Base-by-base conservation (phyloP, 2,113 vertebrate species). In the Callipepla squamata region DNA sequence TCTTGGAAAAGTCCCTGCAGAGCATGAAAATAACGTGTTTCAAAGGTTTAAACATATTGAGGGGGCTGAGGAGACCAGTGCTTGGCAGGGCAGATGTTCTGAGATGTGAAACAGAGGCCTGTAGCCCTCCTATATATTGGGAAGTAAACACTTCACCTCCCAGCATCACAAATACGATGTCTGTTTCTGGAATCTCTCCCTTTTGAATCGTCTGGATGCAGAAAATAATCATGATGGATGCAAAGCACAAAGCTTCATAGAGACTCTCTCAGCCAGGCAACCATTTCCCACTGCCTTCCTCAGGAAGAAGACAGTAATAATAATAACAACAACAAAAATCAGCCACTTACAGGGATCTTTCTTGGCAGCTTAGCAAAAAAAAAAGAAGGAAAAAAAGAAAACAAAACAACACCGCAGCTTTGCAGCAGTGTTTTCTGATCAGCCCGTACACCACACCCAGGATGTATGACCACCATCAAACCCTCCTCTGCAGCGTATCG, bases 1-100 rank as follows among this genome's bases (percentile, higher is more conserved):
- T 96, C 94, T 92, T 66, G 78, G 89, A 77, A 26, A 92, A 94
- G 80, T 89, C 89, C 84, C 92, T 13, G 61, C 68, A 59, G 91
- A 87, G 85, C 53, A 74, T 0, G 61, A 78, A 94, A 94, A 92
- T 51, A 80, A 87, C 4, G 48, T 11, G 62, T 42, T 92, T 90
- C 47, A 68, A 65, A 94, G 91, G 82, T 92, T 92, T 94, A 53
- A 91, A 89, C 68, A 36, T 2, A 2, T 3, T 0, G 5, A 32
- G 63, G 38, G 1, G 38, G 48, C n/a, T 17, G 72, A 91, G 58
- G 5, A 76, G 42, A 62, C 22, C 62, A 16, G 16, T 3, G 68
- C 62, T 89, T 73, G 17, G 34, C 69, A 40, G 76, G 72, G 63
- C 47, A 58, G 69, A 87, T 51, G 34, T 2, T 17, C 58, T 84